Percentiles rank a stretch among this genome's conserved stretches.
Conservation (phyloP, 1,140 invertebrate genomes). For the Schlechtendalia chinensis region DNA sequence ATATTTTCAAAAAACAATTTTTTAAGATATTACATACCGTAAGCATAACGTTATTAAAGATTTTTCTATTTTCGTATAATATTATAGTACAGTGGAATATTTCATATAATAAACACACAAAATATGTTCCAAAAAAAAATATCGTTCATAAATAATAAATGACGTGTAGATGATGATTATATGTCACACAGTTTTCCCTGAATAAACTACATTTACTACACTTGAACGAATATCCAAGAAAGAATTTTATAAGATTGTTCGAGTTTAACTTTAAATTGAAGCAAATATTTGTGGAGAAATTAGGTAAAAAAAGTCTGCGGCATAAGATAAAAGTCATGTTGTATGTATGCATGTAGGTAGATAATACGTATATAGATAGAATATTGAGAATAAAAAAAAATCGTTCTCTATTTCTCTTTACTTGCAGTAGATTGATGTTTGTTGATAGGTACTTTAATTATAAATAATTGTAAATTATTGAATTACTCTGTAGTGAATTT, state of each 20-base stretch:
- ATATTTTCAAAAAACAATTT: no score
- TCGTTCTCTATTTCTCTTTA: background rate
- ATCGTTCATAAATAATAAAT: no score
- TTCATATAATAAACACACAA: no score
- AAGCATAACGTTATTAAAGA: no score
- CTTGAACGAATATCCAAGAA: background rate
- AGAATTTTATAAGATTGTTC: background rate
- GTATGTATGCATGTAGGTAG: background rate
- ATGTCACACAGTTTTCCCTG: background rate
- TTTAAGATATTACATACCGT: no score
- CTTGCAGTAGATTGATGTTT: background rate
- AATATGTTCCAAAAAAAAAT: no score
- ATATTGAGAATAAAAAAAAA: background rate
- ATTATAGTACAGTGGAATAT: no score
- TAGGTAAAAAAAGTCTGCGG: background rate
- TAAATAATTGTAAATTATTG: conserved; percentile 1
- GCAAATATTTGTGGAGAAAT: conserved; percentile 9
- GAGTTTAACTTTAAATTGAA: background rate
- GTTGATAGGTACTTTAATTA: background rate
- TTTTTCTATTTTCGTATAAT: no score
- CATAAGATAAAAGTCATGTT: background rate
- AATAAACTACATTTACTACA: conserved; percentile 6
- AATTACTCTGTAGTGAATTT: background rate
- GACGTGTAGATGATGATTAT: no score
- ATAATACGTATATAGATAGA: background rate